Conservation (phyloP, 2,888 invertebrate genomes). For the Noctua janthina region DNA sequence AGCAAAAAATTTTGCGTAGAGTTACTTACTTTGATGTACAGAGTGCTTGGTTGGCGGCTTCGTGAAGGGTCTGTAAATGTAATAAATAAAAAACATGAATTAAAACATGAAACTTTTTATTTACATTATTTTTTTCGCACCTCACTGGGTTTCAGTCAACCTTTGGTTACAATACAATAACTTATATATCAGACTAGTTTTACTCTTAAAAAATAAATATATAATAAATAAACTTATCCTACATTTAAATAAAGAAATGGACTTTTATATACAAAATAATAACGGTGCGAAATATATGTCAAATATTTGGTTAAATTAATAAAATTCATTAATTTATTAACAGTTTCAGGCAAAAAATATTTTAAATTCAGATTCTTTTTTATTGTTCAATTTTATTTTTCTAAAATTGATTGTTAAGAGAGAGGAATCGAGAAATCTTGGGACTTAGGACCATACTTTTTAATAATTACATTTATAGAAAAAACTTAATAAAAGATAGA, state of each 20-base stretch:
- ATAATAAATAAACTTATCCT: constrained; percentile 51
- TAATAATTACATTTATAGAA: background rate
- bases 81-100: no score
- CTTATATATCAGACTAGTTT: constrained; percentile 42
- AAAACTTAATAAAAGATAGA: background rate
- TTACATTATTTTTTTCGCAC: constrained; percentile 49
- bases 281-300: constrained; percentile 46
- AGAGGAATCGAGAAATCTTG: constrained; percentile 44
- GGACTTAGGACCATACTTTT: constrained; percentile 40
- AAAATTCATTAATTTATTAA: constrained; percentile 12
- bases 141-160: constrained; percentile 27
- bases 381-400: constrained; percentile 25
- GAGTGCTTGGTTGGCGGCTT: no score
- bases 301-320: constrained; percentile 29
- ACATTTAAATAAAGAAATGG: constrained; percentile 22
- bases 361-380: constrained; percentile 44
- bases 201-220: constrained; percentile 15
- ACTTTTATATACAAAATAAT: background rate
- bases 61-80: no score
- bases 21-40: no score
- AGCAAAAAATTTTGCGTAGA: no score
- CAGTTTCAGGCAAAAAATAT: constrained; percentile 24
- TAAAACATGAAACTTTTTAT: constrained; percentile 63
- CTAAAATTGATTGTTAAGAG: constrained; percentile 34
- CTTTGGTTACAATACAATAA: constrained; percentile 34